These are phyloP conservation scores for Ailuropoda melanoleuca DNA, from an alignment of 2,113 vertebrate genomes.

Conservation along the genomic window DNA sequence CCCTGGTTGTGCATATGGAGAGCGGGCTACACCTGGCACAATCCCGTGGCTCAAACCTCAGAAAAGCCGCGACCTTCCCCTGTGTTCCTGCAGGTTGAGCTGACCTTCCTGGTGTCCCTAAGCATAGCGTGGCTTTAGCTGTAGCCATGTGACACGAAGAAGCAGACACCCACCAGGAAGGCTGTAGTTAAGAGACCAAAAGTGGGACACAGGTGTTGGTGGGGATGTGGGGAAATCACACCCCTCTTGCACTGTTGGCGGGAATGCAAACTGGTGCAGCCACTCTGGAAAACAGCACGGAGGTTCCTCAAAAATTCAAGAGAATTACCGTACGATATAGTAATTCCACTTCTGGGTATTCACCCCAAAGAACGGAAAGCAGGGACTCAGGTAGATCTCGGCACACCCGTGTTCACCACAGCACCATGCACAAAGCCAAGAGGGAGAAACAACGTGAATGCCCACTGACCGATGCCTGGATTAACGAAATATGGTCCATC, in stretches of 20 bases:
- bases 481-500: rapidly evolving
- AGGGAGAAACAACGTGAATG: rapidly evolving
- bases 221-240: not conserved
- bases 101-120: too few species aligned
- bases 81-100: rapidly evolving
- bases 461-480: rapidly evolving
- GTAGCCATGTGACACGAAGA: rapidly evolving
- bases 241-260: too few species aligned
- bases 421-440: not conserved
- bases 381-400: rapidly evolving
- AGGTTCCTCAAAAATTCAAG: not conserved
- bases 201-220: rapidly evolving
- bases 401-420: rapidly evolving
- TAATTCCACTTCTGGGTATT: rapidly evolving
- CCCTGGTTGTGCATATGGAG: rapidly evolving
- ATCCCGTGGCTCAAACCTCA: not conserved
- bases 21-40: rapidly evolving
- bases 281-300: rapidly evolving
- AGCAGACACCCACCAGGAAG: rapidly evolving
- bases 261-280: not conserved
- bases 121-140: not conserved
- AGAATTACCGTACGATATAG: rapidly evolving
- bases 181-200: not conserved
- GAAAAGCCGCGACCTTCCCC: not conserved
- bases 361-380: rapidly evolving